Percentiles rank a stretch among this genome's conserved stretches.
These are phyloP conservation scores for Thunnus albacares DNA, from an alignment of 2,797 vertebrate genomes.

Conservation along the genomic window DNA sequence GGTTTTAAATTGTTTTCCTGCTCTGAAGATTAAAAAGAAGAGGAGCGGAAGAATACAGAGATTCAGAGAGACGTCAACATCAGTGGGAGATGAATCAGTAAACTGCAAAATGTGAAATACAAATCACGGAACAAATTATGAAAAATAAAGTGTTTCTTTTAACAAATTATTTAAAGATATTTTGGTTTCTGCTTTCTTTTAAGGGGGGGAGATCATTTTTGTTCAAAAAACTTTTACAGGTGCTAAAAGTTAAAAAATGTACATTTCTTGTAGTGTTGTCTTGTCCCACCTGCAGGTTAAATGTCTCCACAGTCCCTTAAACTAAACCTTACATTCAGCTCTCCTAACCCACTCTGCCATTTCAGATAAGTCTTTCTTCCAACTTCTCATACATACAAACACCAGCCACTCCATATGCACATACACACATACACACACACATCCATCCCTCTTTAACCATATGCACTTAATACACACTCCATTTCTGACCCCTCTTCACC, in stretches of 20 bases:
- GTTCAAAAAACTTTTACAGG: background rate
- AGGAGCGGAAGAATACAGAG: background rate
- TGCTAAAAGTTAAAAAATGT: background rate
- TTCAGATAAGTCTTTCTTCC: slow-evolving; percentile 21
- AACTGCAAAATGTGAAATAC: background rate
- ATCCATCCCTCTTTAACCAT: slow-evolving; percentile 50
- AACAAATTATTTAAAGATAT: no score
- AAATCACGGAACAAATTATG: background rate
- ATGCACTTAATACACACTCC: slow-evolving; percentile 57
- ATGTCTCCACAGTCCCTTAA: slow-evolving; percentile 16
- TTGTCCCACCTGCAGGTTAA: slow-evolving; percentile 6
- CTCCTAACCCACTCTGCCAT: background rate
- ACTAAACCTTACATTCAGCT: slow-evolving; percentile 33
- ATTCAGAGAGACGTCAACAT: slow-evolving; percentile 6
- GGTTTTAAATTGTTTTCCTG: background rate
- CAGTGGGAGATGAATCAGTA: background rate
- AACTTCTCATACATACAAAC: slow-evolving; percentile 12
- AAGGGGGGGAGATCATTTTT: background rate
- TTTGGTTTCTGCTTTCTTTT: no score
- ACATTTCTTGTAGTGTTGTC: slow-evolving; percentile 4
- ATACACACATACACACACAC: slow-evolving; percentile 41
- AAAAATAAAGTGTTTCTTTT: no score
- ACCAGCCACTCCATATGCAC: slow-evolving; percentile 14
- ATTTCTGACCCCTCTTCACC: slow-evolving; percentile 75
- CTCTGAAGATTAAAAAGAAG: background rate